Conservation (phyloP, 2,888 invertebrate genomes). For the Desoria tigrina region DNA sequence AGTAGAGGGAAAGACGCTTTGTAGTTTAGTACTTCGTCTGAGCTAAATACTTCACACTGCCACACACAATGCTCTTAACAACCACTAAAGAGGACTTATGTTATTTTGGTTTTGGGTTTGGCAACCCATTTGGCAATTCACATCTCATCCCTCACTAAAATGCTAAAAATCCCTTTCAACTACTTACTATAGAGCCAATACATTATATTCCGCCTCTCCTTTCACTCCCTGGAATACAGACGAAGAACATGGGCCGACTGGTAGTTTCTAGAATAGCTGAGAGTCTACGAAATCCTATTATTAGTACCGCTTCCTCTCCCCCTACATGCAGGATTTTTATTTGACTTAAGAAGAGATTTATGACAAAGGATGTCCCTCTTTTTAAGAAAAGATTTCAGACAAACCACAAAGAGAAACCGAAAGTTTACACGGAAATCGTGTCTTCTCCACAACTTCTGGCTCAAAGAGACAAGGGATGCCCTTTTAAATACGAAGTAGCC, state of each 20-base stretch:
- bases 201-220: no score
- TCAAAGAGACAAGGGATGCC: no score
- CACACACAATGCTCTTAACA: constrained; percentile 11
- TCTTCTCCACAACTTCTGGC: no score
- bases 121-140: constrained; percentile 13
- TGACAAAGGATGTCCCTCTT: constrained; percentile 1
- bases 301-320: no score
- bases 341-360: constrained; percentile 18
- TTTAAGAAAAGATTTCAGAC: neutral
- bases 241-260: no score
- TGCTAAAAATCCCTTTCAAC: neutral
- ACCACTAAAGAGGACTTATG: constrained; percentile 20
- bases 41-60: constrained; percentile 17
- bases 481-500: no score
- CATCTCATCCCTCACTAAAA: constrained; percentile 13
- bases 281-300: no score
- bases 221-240: no score
- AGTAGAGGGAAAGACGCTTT: neutral
- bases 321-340: constrained; percentile 13
- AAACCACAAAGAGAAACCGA: neutral
- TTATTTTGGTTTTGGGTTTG: neutral
- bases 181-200: no score
- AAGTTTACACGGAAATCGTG: constrained; percentile 9
- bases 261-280: no score
- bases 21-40: neutral